These are phyloP conservation scores for Myopa testacea DNA, from an alignment of 2,888 invertebrate species.

Conservation along the genomic window DNA sequence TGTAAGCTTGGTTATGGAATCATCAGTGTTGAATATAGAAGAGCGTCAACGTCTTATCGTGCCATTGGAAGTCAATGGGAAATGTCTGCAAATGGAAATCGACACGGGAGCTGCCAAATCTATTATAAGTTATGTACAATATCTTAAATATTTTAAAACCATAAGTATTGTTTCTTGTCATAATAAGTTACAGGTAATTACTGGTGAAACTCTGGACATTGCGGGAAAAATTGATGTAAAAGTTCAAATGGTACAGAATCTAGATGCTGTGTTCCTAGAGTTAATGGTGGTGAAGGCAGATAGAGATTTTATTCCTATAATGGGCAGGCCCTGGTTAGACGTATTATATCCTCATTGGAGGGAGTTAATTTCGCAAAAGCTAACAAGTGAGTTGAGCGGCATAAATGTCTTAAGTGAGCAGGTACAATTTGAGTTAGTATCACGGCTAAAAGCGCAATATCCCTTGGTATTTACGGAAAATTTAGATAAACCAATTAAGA, in stretches of 20 bases:
- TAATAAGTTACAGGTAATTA: neutral
- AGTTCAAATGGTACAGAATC: too few relatives aligned
- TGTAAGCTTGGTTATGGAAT: too few relatives aligned
- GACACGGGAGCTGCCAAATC: too few relatives aligned
- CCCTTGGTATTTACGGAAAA: neutral
- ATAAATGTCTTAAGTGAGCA: neutral
- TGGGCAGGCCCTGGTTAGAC: conserved; percentile 13
- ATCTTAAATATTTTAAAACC: too few relatives aligned
- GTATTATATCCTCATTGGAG: neutral
- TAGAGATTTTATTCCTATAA: neutral
- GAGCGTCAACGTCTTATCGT: too few relatives aligned
- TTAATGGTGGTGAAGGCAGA: neutral
- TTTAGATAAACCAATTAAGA: neutral
- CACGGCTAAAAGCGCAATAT: neutral
- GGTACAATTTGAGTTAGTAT: neutral
- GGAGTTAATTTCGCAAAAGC: neutral
- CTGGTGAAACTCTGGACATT: neutral
- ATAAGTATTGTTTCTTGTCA: too few relatives aligned
- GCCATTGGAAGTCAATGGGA: neutral
- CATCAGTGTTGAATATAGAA: too few relatives aligned
- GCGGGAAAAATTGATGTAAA: neutral
- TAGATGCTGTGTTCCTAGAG: too few relatives aligned
- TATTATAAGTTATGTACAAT: too few relatives aligned
- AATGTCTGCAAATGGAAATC: too few relatives aligned
- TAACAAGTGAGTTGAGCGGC: neutral